A percentile compares a stretch with the other conserved stretches of the same genome.
Evolutionary conservation across 2,113 vertebrate genomes (phyloP).

Genomic region (Hassar affinis): DNA sequence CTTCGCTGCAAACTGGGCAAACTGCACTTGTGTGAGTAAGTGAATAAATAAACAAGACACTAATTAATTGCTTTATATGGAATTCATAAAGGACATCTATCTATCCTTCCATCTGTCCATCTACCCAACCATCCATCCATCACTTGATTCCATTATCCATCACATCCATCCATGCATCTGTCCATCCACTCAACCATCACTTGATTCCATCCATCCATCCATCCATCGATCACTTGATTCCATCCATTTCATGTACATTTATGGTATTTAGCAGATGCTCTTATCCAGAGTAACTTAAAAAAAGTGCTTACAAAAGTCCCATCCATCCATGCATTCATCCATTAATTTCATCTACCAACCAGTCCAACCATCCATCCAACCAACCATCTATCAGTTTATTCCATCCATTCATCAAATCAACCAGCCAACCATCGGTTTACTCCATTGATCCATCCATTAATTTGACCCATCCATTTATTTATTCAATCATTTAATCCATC

Average conservation of each 20-base stretch:
- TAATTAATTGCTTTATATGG: neutral
- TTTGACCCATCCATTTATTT: neutral
- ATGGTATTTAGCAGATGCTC: too few species aligned
- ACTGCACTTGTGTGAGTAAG: neutral
- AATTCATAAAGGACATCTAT: neutral
- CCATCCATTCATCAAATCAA: neutral
- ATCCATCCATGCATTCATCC: neutral
- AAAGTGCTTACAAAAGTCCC: too few species aligned
- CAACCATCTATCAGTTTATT: neutral
- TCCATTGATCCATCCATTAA: neutral
- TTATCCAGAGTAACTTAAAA: too few species aligned
- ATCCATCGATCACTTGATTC: neutral
- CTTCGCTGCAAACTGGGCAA: neutral
- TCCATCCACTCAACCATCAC: too few species aligned
- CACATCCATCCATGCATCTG: neutral
- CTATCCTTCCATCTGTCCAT: neutral
- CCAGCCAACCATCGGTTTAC: neutral
- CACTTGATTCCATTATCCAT: neutral
- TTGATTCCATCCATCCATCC: neutral
- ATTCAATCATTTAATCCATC: neutral
- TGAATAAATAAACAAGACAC: neutral
- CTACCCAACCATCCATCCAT: neutral
- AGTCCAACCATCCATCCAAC: neutral
- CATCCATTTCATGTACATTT: too few species aligned
- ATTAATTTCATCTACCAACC: neutral